Base-by-base conservation (phyloP, 2,113 vertebrate genomes). In the Aspiorhynchus laticeps region DNA sequence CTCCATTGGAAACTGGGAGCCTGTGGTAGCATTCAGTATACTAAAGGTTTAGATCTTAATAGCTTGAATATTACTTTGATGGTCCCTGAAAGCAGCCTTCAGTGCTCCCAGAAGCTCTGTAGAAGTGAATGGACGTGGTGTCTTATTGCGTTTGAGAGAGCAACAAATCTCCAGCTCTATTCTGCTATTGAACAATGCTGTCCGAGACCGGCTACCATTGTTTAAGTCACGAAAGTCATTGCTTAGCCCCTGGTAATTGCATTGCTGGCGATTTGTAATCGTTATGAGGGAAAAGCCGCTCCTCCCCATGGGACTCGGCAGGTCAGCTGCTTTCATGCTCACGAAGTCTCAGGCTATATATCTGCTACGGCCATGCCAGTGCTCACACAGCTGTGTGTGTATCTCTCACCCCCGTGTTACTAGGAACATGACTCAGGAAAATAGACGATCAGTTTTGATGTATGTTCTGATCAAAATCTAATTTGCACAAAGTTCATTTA, bases 221-320 rank as follows among this genome's bases (percentile, higher is more conserved):
- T 81, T 77, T 80, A 84, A 61, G 38, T 74, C 43, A 7, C 36
- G 67, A 48, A 78, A 65, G 77, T 38, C 56, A 88, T 11, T 31
- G 19, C 33, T 28, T 36, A 59, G 63, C 33, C 84, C 21, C 53
- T 78, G 76, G 78, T 87, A 67, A 87, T 84, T 84, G 81, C 77
- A 61, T 48, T 21, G 77, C 31, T 28, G 48, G 61, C 65, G 76
- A 83, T 88, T 84, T 90, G 87, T 82, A 88, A 88, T 78, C 61
- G 31, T 87, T 87, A 74, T 31, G 43, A 88, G 43, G 71, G 28
- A 74, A 65, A 86, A 36, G 81, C 28, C 11, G 71, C 41, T 69
- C 33, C 41, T 83, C 36, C 80, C 86, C 53, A 5, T 3, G 77
- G 69, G 85, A 82, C 33, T 26, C 51, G 2, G 33, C 33, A 51